Base-by-base conservation (phyloP, 2,888 invertebrate species). In the Cerceris rybyensis region DNA sequence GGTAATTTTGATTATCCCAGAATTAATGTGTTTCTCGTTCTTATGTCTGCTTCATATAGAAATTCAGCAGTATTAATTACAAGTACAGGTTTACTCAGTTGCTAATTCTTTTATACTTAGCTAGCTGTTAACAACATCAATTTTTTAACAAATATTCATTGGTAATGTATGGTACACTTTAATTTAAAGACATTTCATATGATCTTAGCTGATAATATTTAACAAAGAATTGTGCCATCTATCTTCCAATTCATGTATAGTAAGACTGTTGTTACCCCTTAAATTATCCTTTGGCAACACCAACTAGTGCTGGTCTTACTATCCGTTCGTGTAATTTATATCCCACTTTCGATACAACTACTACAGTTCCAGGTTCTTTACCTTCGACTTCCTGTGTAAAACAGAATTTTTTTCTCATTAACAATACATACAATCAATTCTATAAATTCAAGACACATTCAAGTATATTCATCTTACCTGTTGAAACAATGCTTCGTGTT, bases 401-500 rank as follows among this genome's bases (percentile, higher is more conserved):
- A 75, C n/a, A 65, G 58, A 11, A 61, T 66, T 50, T 52, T 72
- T 39, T 0, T 64, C 9, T 55, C 57, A n/a, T 5, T 39, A n/a
- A 2, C 7, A 9, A 16, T 39, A 14, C 39, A 68, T 57, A 8
- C 50, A 9, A 46, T 70, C 16, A 28, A 2, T 6, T 17, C 7
- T 8, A 17, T 5, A 7, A 41, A 63, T 28, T 63, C 2, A 7
- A 28, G 41, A 39, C 14, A 28, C 28, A 4, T 28, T 28, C 28
- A 54, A 61, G 46, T 17, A 64, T 58, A 72, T 69, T 28, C 13
- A 57, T 52, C 50, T 87, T 93, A 96, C 97, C 94, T 98, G 97
- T 93, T 98, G 97, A 93, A 98, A 99, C 50, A 99, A 93, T 0
- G 99, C 99, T 93, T 99, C 99, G 88, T 99, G 99, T 65, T 96